Percentiles rank a stretch among this genome's conserved stretches.
Conservation (phyloP, 1,140 invertebrate species). For the Goniozus legneri region DNA sequence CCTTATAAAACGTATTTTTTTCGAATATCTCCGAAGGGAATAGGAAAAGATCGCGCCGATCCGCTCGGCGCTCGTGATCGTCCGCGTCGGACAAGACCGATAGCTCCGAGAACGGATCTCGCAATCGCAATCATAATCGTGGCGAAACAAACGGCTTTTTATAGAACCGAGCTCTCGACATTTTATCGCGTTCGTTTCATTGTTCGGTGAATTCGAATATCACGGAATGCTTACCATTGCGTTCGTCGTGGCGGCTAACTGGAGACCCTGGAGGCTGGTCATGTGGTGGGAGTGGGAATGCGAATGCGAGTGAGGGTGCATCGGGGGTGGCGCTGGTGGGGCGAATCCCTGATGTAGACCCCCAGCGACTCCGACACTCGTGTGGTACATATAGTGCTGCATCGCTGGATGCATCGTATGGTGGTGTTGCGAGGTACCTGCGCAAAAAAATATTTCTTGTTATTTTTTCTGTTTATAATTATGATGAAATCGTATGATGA, state of each 20-base stretch:
- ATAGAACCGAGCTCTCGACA: no score
- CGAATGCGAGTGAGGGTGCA: conserved; percentile 54
- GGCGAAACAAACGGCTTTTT: no score
- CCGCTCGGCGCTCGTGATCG: not conserved
- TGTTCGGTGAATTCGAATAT: no score
- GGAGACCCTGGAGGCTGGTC: conserved; percentile 55
- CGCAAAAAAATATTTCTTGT: conserved; percentile 12
- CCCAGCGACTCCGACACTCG: conserved; percentile 50
- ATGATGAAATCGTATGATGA: no score
- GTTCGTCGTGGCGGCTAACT: conserved; percentile 56
- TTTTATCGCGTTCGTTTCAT: no score
- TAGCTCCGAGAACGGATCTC: not conserved
- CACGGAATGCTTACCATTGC: conserved; percentile 57
- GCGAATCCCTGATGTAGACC: conserved; percentile 53
- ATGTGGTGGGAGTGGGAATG: conserved; percentile 56
- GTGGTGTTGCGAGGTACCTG: conserved; percentile 52
- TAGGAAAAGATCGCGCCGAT: no score
- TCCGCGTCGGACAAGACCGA: no score
- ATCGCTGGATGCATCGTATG: conserved; percentile 54
- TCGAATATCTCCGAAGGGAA: no score
- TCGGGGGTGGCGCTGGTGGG: conserved; percentile 51
- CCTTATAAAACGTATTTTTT: no score
- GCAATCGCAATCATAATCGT: no score
- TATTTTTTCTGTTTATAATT: no score
- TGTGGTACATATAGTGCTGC: conserved; percentile 54